Base-by-base conservation (phyloP, 2,113 vertebrate species). In the Lophotis ruficrista region DNA sequence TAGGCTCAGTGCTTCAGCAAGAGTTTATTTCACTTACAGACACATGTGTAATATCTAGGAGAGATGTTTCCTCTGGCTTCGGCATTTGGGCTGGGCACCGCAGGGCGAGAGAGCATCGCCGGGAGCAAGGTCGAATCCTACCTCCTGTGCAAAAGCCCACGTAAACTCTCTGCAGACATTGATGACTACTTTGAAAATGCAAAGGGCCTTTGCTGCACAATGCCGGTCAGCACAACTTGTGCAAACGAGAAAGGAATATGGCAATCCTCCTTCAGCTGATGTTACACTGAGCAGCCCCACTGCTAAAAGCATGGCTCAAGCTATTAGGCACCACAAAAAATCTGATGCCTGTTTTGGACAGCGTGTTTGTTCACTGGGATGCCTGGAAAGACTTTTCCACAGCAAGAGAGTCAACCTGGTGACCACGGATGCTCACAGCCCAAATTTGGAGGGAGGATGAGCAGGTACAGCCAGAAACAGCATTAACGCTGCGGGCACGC, bases 351-450 rank as follows among this genome's bases (percentile, higher is more conserved):
- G 57, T 90, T 97, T 94, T 90, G 93, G 96, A 77, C 89, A 96
- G 89, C 1, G 54, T 43, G 10, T 88, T 95, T 92, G 45, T 31
- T 92, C 37, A 2, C 87, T 38, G 38, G 69, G 51, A 35, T 33
- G 94, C 91, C 93, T 96, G 96, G 96, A 97, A 95, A 91, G 71
- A 37, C 80, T 97, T 95, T 24, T 1, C 58, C 10, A 3, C 10
- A 25, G 33, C 0, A 1, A 75, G 65, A 79, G n/a, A 9, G 60
- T 50, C 78, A 87, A 85, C 71, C 87, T 94, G 93, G 89, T 64
- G 80, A 48, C 71, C 1, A 21, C 31, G 47, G 83, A 66, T 47
- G 85, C 51, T 93, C 64, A 0, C 24, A 89, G 91, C 61, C 96
- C 91, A 78, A 82, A 83, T 89, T 91, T 95, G 93, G 90, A 88